Percentiles rank a stretch among this genome's conserved stretches.
Evolutionary conservation across 2,888 invertebrate genomes (phyloP).

Genomic region (Trichogramma dendrolimi): DNA sequence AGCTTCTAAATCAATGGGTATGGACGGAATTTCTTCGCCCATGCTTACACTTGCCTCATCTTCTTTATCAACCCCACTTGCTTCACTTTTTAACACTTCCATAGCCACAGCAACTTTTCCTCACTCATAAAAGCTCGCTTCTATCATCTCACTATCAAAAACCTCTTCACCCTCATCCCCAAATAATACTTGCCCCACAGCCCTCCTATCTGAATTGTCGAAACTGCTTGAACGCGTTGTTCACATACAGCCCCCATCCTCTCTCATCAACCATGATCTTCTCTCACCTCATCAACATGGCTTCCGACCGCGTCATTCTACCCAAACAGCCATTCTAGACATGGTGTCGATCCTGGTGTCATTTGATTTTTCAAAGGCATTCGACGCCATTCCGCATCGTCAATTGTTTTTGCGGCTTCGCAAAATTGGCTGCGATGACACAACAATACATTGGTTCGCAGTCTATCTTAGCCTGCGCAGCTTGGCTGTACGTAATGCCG

Average conservation of each 20-base stretch:
- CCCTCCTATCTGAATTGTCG: neutral
- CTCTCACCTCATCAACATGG: neutral
- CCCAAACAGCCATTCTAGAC: neutral
- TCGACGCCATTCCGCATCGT: neutral
- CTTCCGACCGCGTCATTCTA: neutral
- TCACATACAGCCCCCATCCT: neutral
- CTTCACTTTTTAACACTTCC: no score
- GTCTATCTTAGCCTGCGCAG: no score
- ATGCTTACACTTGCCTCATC: no score
- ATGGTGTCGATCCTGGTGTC: neutral
- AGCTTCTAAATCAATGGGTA: no score
- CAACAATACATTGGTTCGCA: no score
- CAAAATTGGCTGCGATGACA: no score
- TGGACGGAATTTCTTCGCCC: no score
- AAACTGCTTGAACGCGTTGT: slow-evolving; percentile 3
- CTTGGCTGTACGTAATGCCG: no score
- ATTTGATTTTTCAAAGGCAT: slow-evolving; percentile 3
- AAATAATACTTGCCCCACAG: neutral
- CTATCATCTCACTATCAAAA: neutral
- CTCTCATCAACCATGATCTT: neutral
- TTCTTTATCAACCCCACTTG: no score
- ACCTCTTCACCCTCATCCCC: neutral
- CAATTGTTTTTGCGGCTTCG: no score
- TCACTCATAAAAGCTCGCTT: no score
- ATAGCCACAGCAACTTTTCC: no score